Evolutionary conservation across 2,797 vertebrate genomes (phyloP).

Genomic region (Cossypha niveicapilla): DNA sequence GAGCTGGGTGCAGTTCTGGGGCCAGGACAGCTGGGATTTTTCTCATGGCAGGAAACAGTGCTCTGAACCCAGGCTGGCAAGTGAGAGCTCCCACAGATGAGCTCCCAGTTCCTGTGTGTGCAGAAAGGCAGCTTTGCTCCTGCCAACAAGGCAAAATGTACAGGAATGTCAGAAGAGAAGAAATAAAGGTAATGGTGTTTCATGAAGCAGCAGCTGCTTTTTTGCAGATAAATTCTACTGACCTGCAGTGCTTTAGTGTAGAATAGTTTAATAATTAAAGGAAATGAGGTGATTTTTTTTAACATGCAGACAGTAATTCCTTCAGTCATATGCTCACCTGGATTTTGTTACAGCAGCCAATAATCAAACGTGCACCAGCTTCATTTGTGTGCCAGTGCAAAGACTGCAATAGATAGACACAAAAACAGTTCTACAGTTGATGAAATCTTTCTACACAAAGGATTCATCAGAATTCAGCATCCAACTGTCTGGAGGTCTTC

Average conservation of each 20-base stretch:
- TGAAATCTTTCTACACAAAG: constrained; percentile 1
- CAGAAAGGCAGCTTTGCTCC: not conserved
- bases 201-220: not conserved
- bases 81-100: not conserved
- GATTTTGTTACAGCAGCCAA: not conserved
- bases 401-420: not conserved
- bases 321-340: not conserved
- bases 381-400: not conserved
- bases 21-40: not conserved
- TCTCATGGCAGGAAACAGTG: not conserved
- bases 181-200: not conserved
- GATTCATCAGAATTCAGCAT: constrained; percentile 36
- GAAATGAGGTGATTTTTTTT: not conserved
- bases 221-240: not conserved
- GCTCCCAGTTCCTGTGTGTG: not conserved
- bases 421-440: not conserved
- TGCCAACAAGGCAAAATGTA: not conserved
- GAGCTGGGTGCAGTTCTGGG: not conserved
- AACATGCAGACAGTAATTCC: not conserved
- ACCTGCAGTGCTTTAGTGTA: not conserved
- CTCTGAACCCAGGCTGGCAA: not conserved
- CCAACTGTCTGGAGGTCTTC: constrained; percentile 23
- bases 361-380: not conserved
- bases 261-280: constrained; percentile 15
- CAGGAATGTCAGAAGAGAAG: not conserved